phyloP scores from a whole-genome alignment of 2,888 invertebrate species.

The Papilio elwesi region DNA sequence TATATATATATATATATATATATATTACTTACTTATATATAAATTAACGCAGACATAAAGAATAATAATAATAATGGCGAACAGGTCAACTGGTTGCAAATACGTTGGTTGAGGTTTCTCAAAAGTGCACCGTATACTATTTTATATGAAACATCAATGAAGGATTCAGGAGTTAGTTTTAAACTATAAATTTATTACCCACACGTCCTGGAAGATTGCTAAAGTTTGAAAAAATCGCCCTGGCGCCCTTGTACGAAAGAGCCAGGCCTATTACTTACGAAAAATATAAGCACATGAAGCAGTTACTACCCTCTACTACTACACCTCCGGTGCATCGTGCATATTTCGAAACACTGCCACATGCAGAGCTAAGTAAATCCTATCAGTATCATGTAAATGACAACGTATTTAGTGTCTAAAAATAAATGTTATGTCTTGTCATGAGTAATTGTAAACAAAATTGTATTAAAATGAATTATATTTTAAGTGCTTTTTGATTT shows the following conservation, averaged over 20 bases:
- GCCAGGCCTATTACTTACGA: constrained; percentile 34
- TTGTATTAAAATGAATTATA: not conserved
- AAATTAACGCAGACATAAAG: no score
- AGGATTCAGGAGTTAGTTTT: no score
- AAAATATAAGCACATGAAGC: constrained; percentile 31
- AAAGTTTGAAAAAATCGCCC: constrained; percentile 35
- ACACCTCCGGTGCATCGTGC: not conserved
- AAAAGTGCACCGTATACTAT: no score
- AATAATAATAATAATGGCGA: no score
- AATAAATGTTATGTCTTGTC: not conserved
- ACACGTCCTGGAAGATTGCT: constrained; percentile 37
- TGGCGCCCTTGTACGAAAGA: constrained; percentile 36
- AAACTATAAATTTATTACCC: no score
- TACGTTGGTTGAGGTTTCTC: no score
- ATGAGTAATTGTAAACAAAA: constrained; percentile 6
- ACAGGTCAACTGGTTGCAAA: no score
- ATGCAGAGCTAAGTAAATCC: constrained; percentile 38
- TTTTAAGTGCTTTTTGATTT: constrained; percentile 6
- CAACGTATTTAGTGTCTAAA: constrained; percentile 34
- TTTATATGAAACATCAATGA: no score
- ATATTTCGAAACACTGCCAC: constrained; percentile 29
- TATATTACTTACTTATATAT: no score
- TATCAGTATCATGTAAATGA: constrained; percentile 38
- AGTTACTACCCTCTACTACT: constrained; percentile 34
- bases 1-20: no score